These are phyloP conservation scores for Agonopterix subpropinquella DNA, from an alignment of 2,888 invertebrate genomes.

Conservation along the genomic window DNA sequence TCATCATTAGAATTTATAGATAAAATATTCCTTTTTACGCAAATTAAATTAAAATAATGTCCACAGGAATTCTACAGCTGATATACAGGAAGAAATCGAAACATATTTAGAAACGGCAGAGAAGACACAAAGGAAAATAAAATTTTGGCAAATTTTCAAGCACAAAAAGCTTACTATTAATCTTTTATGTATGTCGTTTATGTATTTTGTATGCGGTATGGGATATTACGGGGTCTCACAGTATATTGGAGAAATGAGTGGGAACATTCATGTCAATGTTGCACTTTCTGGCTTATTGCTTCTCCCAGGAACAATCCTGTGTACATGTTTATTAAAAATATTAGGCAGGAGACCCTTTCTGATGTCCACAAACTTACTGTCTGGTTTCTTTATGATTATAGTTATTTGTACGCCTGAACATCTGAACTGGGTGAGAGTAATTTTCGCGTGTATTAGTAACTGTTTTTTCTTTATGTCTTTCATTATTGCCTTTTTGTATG, in stretches of 20 bases:
- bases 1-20: no score
- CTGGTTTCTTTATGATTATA: slow-evolving; percentile 45
- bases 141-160: slow-evolving; percentile 48
- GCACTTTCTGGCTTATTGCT: slow-evolving; percentile 81
- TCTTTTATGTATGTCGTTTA: slow-evolving; percentile 79
- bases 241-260: slow-evolving; percentile 83
- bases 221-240: slow-evolving; percentile 90
- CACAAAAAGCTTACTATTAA: slow-evolving; percentile 74
- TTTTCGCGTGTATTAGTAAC: slow-evolving; percentile 78
- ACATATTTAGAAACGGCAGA: slow-evolving; percentile 20
- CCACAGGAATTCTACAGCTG: slow-evolving; percentile 18
- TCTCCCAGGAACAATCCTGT: slow-evolving; percentile 76
- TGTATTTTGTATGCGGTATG: slow-evolving; percentile 87
- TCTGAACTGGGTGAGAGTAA: slow-evolving; percentile 61
- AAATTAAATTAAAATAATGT: no score
- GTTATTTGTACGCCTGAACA: slow-evolving; percentile 32
- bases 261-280: slow-evolving; percentile 86
- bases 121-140: slow-evolving; percentile 20
- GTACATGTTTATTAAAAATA: slow-evolving; percentile 73
- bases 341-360: slow-evolving; percentile 78
- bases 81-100: slow-evolving; percentile 39
- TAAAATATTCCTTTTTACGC: no score
- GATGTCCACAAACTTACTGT: slow-evolving; percentile 65
- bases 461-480: slow-evolving; percentile 87
- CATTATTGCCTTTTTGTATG: slow-evolving; percentile 87